Evolutionary conservation across 30 jellyfish, hydroid and myxozoan genomes (phyloP), one percentile per base, ranked within the genome.

Genomic region (Pseudorhiza aurosa): DNA sequence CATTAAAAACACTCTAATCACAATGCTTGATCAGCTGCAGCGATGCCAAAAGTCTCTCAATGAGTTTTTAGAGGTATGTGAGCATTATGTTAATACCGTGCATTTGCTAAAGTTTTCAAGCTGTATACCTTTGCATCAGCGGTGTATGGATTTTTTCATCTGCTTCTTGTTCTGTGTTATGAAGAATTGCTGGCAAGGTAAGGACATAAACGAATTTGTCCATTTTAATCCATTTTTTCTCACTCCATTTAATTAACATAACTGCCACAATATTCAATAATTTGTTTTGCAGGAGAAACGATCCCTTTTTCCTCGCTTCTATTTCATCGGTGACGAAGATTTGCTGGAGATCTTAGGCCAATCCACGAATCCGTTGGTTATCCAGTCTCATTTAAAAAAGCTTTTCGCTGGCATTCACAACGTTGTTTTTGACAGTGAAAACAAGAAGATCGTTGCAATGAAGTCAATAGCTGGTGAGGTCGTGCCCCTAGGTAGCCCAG

Each of bases 281-380:
- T n/a, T n/a, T n/a, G n/a, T 29, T 89, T 40, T 62, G 31, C 64
- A 94, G 99, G 99, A 94, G 50, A 94, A 94, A 58, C 87, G 99
- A 2, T 94, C 99, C 2, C 37, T 94, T 19, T 94, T 94, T 49
- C 99, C 99, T 17, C 96, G 99, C 18, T 94, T 94, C 88, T 94
- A 94, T 72, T 94, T 94, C 92, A 88, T 94, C 63, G 99, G 99
- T 9, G 99, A 94, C 68, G 99, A 94, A 74, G 99, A 94, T 78
- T 50, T 94, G 65, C 87, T 94, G 33, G 99, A 94, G 44, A 94
- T 94, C 11, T 75, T 94, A 25, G 99, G 99, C 18, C 99, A 94
- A 30, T 81, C 99, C 10, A 94, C 99, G 30, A 94, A 94, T 32
- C 99, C 99, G 17, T 65, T 75, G n/a, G 99, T 94, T 37, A 94